Base-by-base conservation (phyloP, 2,797 vertebrate species). In the Holocentrus rufus region DNA sequence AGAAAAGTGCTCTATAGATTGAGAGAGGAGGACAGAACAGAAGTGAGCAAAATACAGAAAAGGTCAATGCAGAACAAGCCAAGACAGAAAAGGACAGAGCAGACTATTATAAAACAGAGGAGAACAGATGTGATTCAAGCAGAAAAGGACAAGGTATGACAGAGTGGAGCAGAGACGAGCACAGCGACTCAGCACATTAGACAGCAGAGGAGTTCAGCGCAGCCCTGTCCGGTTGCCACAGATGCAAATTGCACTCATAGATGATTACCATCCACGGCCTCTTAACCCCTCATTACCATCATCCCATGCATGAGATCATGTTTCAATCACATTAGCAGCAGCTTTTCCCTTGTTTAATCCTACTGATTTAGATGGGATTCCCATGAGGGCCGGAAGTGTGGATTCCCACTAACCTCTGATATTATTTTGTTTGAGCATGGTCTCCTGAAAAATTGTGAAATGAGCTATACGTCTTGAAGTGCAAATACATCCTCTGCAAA, bases 251-350 rank as follows among this genome's bases (percentile, higher is more conserved):
- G 54, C 73, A 72, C 52, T 74, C 53, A 64, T 49, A 63, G 64
- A 69, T 71, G 72, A 85, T 80, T 71, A 56, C 61, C 54, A 14
- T 36, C 49, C 57, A 7, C 49, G 36, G 57, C 76, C 72, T 62
- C 49, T 58, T 59, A 67, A 80, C 72, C 81, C 47, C 53, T 74
- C 66, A 65, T 65, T 69, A 71, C 59, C 72, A 46, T 68, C 62
- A 71, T 44, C 50, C 20, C 34, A 49, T 55, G 69, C 64, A 36
- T 59, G 8, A 78, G 67, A 72, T 69, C 36, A 9, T 31, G 36
- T 62, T 56, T 65, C 73, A 68, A 56, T 80, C 72, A 75, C 62
- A 73, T 70, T 55, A 63, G 56, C 25, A 1, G n/a, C 60, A 61
- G 68, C 49, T 44, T 46, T 8, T 34, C 18, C 25, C 27, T 13